phyloP scores from a whole-genome alignment of 2,113 vertebrate genomes.

The Halcyon malimbica region DNA sequence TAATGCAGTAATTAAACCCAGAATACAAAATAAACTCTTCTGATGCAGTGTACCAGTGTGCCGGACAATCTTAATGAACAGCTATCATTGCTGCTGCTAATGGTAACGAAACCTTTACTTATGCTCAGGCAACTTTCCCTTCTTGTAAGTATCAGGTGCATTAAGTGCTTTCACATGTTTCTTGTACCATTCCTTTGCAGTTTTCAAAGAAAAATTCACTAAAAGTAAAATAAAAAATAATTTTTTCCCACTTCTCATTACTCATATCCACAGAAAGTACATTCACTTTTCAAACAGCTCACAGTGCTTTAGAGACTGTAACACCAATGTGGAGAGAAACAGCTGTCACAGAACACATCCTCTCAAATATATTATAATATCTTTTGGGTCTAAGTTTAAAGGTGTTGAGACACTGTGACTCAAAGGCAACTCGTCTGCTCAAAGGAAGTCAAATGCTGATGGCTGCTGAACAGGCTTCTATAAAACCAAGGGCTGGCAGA shows the following conservation, averaged over 20 bases:
- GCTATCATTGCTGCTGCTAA: neutral
- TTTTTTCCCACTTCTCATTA: neutral
- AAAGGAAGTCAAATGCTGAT: neutral
- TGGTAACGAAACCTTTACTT: neutral
- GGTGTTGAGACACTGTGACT: neutral
- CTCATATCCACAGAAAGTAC: neutral
- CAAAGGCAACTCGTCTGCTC: neutral
- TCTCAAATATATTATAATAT: neutral
- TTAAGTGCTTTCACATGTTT: neutral
- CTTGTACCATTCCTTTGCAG: neutral
- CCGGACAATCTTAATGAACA: slow-evolving; percentile 21
- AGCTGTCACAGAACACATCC: neutral
- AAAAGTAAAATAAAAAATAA: neutral
- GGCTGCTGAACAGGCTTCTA: neutral
- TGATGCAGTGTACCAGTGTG: neutral
- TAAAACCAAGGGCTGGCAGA: neutral
- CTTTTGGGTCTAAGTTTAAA: neutral
- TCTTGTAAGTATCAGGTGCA: neutral
- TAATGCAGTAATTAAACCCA: slow-evolving; percentile 50
- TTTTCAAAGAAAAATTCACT: neutral
- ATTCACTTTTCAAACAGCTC: neutral
- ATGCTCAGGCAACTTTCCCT: neutral
- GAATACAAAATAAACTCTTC: slow-evolving; percentile 54
- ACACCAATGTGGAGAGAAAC: neutral
- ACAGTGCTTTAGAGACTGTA: neutral